Evolutionary conservation across 1,140 invertebrate genomes (phyloP).

Genomic region (Dendrolimus kikuchii): DNA sequence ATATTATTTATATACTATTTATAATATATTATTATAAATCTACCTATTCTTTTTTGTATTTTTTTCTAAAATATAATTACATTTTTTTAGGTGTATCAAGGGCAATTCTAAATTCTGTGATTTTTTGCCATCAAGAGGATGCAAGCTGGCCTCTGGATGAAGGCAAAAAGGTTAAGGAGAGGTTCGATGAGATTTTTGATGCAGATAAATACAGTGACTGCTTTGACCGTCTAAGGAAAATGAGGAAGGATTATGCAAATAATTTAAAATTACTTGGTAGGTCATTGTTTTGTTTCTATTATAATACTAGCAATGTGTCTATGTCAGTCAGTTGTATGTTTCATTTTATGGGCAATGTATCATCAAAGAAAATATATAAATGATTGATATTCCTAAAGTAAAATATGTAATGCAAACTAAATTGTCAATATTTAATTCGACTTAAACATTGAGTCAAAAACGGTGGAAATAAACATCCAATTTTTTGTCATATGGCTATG

Average conservation of each 20-base stretch:
- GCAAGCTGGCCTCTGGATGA: conserved; percentile 97
- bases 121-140: conserved; percentile 99
- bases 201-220: conserved; percentile 95
- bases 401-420: too few species aligned
- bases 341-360: too few species aligned
- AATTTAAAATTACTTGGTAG: conserved; percentile 65
- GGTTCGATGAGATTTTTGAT: conserved; percentile 99
- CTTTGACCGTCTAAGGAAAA: conserved; percentile 85
- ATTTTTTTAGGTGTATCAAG: conserved; percentile 82
- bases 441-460: too few species aligned
- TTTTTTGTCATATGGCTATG: too few species aligned
- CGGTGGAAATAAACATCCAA: too few species aligned
- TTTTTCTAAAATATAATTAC: neutral
- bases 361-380: too few species aligned
- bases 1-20: too few species aligned
- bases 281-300: conserved; percentile 10
- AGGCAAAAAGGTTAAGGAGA: conserved; percentile 93
- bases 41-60: neutral
- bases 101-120: conserved; percentile 95
- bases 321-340: neutral
- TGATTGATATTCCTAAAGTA: too few species aligned
- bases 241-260: conserved; percentile 75
- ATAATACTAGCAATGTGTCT: neutral
- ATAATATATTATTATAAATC: too few species aligned
- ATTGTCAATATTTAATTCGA: too few species aligned